Evolutionary conservation across 1,140 invertebrate genomes (phyloP).

Genomic region (Hirudo medicinalis): DNA sequence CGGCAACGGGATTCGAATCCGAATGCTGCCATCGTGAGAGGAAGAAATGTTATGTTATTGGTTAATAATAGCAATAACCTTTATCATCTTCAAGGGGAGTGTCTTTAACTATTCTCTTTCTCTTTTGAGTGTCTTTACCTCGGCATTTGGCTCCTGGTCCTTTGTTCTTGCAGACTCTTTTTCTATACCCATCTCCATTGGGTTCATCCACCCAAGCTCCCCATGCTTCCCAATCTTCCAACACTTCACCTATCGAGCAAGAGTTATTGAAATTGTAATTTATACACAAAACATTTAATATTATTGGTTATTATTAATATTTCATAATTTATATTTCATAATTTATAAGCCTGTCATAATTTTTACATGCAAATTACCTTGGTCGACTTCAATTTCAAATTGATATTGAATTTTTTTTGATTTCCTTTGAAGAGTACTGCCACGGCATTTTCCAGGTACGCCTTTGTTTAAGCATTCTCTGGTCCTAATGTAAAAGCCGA

Average conservation of each 20-base stretch:
- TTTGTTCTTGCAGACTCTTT: slow-evolving; percentile 1
- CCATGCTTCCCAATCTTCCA: slow-evolving; percentile 8
- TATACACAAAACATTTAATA: background rate
- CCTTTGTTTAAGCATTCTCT: background rate
- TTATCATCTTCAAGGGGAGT: too few species aligned
- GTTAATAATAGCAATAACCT: too few species aligned
- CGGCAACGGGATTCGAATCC: too few species aligned
- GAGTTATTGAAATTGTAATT: background rate
- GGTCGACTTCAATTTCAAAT: too few species aligned
- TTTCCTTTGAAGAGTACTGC: background rate
- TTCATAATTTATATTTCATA: too few species aligned
- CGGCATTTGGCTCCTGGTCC: background rate
- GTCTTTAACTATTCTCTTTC: background rate
- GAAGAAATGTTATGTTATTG: too few species aligned
- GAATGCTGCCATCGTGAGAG: too few species aligned
- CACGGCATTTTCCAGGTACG: background rate
- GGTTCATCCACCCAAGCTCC: background rate
- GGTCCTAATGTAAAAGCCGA: background rate
- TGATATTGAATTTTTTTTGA: background rate
- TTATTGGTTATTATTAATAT: too few species aligned
- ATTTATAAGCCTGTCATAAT: too few species aligned
- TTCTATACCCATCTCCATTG: background rate
- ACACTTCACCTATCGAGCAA: background rate
- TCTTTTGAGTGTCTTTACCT: background rate
- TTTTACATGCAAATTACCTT: too few species aligned